Evolutionary conservation across 2,113 vertebrate species (phyloP).

Genomic region (Rhinichthys klamathensis): DNA sequence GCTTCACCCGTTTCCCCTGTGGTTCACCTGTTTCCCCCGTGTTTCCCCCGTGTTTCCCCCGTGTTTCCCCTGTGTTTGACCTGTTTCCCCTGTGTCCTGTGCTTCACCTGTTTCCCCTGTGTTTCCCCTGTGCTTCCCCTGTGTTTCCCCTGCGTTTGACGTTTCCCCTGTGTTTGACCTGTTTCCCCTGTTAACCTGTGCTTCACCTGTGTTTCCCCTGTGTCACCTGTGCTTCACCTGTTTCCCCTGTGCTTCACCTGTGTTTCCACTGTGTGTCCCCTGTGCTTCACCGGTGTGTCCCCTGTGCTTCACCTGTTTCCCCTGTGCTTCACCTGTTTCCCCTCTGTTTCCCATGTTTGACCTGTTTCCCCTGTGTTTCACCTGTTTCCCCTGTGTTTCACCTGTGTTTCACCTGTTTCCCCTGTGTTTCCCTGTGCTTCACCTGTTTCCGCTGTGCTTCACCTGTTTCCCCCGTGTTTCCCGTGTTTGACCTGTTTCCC

Average conservation of each 20-base stretch:
- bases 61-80: background rate
- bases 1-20: background rate
- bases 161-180: background rate
- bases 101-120: background rate
- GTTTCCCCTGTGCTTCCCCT: background rate
- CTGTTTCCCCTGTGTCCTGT: background rate
- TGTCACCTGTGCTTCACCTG: background rate
- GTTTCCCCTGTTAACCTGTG: background rate
- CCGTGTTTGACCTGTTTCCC: no score
- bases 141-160: background rate
- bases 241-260: background rate
- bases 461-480: background rate
- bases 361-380: no score
- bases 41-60: background rate
- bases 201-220: no score
- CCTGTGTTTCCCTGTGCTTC: background rate
- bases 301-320: background rate
- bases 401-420: background rate
- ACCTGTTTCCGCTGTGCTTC: no score
- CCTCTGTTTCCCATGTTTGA: no score
- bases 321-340: background rate
- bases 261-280: background rate
- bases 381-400: background rate
- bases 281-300: fast-evolving
- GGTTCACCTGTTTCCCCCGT: background rate